These are phyloP conservation scores for Caerostris extrusa DNA, from an alignment of 1,140 invertebrate genomes.

Conservation along the genomic window DNA sequence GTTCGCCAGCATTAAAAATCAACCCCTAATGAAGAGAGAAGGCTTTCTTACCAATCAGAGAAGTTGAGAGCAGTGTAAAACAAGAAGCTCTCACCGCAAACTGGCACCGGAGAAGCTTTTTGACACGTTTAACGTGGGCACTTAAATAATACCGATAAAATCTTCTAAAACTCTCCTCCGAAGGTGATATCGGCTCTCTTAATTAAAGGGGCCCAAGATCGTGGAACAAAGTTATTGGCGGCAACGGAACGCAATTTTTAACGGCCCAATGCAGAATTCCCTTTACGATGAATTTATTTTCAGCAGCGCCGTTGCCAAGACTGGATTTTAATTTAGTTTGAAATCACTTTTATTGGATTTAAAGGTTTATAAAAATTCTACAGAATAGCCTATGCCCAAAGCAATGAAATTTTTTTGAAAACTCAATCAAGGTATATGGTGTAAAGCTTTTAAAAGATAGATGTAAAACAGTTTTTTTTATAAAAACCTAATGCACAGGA, in stretches of 20 bases:
- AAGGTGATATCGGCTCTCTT: conserved; percentile 39
- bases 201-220: conserved; percentile 34
- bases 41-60: not conserved
- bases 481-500: too few species aligned
- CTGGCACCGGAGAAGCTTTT: not conserved
- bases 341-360: not conserved
- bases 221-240: conserved; percentile 32
- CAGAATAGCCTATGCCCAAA: too few species aligned
- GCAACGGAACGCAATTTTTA: conserved; percentile 21
- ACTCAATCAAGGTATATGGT: too few species aligned
- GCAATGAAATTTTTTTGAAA: too few species aligned
- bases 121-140: conserved; percentile 43
- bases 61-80: conserved; percentile 33
- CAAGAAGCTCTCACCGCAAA: not conserved
- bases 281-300: conserved; percentile 29
- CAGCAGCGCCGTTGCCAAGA: not conserved
- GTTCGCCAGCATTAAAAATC: not conserved
- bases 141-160: conserved; percentile 57
- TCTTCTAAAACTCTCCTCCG: not conserved
- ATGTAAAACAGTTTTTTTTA: too few species aligned
- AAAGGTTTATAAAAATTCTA: not conserved
- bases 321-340: not conserved
- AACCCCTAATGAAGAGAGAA: not conserved
- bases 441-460: too few species aligned
- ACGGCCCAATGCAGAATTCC: conserved; percentile 12